Conservation (phyloP, 2,113 vertebrate species). For the Thunnus maccoyii region DNA sequence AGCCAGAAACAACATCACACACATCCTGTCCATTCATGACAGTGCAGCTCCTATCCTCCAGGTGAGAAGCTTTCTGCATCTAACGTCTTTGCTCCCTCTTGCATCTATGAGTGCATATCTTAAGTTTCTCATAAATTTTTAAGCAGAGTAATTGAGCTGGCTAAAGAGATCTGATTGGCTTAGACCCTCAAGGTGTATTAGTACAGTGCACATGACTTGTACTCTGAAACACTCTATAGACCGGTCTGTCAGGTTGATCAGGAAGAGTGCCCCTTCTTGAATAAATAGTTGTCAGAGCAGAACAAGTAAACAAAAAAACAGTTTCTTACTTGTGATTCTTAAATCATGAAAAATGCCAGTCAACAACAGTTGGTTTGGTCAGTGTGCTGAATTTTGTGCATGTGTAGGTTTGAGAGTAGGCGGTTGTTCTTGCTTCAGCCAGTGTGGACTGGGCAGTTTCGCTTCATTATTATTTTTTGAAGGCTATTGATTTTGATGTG, state of each 20-base stretch:
- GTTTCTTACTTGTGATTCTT: slow-evolving; percentile 36
- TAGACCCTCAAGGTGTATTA: not conserved
- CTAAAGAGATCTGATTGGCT: slow-evolving; percentile 11
- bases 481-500: slow-evolving; percentile 10
- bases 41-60: slow-evolving; percentile 92
- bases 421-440: slow-evolving; percentile 47
- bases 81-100: not conserved
- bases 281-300: not conserved
- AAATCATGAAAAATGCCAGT: slow-evolving; percentile 44
- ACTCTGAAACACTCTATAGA: slow-evolving; percentile 15
- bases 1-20: slow-evolving; percentile 94
- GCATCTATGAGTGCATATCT: not conserved
- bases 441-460: slow-evolving; percentile 22
- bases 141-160: not conserved
- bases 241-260: slow-evolving; percentile 67
- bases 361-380: slow-evolving; percentile 41
- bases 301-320: slow-evolving; percentile 22
- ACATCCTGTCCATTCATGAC: slow-evolving; percentile 94
- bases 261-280: slow-evolving; percentile 27
- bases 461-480: slow-evolving; percentile 32
- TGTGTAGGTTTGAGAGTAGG: slow-evolving; percentile 70
- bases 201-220: not conserved
- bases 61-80: slow-evolving; percentile 82
- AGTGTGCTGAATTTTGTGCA: slow-evolving; percentile 50
- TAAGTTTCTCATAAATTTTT: not conserved